Percentiles rank a stretch among this genome's conserved stretches.
Conservation (phyloP, 2,113 vertebrate species). For the Heliornis fulica region DNA sequence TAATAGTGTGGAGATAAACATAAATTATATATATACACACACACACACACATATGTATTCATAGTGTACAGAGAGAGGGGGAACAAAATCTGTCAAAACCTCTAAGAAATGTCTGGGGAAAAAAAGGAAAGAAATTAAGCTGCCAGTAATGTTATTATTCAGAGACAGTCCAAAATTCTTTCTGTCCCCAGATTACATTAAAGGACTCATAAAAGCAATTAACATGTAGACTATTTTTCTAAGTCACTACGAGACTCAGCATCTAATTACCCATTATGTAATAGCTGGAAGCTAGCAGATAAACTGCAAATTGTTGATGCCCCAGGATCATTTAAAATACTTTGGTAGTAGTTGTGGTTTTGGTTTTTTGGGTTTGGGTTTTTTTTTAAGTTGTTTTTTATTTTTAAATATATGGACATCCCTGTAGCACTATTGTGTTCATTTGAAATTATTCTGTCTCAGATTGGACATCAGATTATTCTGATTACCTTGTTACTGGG, state of each 20-base stretch:
- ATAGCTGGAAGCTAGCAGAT: slow-evolving; percentile 60
- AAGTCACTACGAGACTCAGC: slow-evolving; percentile 66
- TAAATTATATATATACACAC: not conserved
- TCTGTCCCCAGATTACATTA: slow-evolving; percentile 36
- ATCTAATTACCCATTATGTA: slow-evolving; percentile 66
- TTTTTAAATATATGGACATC: not conserved
- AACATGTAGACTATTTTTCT: slow-evolving; percentile 71
- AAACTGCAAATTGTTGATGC: slow-evolving; percentile 49
- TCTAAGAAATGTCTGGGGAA: not conserved
- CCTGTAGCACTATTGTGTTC: not conserved
- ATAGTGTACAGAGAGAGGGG: not conserved
- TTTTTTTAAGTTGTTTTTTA: too few species aligned
- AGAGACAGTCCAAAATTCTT: slow-evolving; percentile 45
- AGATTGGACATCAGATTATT: not conserved
- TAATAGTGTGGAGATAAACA: not conserved
- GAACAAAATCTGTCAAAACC: not conserved
- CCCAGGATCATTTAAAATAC: slow-evolving; percentile 1
- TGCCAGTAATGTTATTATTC: slow-evolving; percentile 27
- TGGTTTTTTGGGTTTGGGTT: too few species aligned
- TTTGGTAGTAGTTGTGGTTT: not conserved
- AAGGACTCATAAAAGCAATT: slow-evolving; percentile 65
- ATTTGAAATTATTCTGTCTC: not conserved
- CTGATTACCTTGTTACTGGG: not conserved
- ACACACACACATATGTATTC: not conserved
- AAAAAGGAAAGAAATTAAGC: not conserved